Percentiles rank a stretch among this genome's conserved stretches.
These are phyloP conservation scores for Drosophila neonasuta DNA, from an alignment of 2,888 invertebrate species.

Conservation along the genomic window DNA sequence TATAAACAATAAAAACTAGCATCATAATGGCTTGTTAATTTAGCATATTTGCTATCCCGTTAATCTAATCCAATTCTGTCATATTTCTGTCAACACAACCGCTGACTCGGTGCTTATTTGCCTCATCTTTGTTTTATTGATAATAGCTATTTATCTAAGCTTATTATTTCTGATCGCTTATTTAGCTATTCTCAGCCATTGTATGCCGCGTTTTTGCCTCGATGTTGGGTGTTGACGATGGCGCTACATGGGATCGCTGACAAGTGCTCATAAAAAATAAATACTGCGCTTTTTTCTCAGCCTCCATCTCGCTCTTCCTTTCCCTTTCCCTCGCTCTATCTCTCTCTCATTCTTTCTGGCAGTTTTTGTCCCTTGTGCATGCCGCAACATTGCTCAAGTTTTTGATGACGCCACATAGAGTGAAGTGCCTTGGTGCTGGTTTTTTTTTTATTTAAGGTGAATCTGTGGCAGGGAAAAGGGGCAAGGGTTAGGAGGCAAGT, in stretches of 20 bases:
- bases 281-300: constrained; percentile 57
- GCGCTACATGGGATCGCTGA: constrained; percentile 67
- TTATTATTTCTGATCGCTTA: constrained; percentile 20
- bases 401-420: constrained; percentile 51
- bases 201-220: constrained; percentile 17
- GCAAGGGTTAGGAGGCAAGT: neutral
- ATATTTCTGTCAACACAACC: neutral
- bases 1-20: neutral
- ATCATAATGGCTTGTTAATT: neutral
- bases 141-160: constrained; percentile 12
- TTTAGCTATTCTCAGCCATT: constrained; percentile 35
- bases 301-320: neutral
- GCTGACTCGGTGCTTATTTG: neutral
- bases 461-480: neutral
- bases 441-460: constrained; percentile 8
- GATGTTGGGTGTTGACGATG: constrained; percentile 37
- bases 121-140: neutral
- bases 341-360: neutral
- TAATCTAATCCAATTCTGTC: neutral
- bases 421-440: constrained; percentile 21
- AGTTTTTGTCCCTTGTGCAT: constrained; percentile 16
- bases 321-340: neutral
- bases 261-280: constrained; percentile 74
- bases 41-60: neutral
- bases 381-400: constrained; percentile 44